These are phyloP conservation scores for Brachyalestes nurse DNA, from an alignment of 2,797 vertebrate genomes.

Conservation along the genomic window DNA sequence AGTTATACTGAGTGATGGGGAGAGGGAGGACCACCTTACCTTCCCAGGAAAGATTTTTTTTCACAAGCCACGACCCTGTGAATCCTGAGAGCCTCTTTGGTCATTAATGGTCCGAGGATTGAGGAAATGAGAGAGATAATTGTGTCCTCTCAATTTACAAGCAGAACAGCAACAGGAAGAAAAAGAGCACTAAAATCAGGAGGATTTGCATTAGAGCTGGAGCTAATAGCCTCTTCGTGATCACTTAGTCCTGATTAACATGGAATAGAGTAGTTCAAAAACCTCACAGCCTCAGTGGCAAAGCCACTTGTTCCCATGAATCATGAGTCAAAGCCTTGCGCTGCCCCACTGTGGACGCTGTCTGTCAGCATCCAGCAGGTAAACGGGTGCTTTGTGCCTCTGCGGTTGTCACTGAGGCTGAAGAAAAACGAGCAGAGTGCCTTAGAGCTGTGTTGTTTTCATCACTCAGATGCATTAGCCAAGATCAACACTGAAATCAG, in stretches of 20 bases:
- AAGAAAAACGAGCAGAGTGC: neutral
- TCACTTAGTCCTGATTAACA: constrained; percentile 28
- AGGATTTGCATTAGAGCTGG: constrained; percentile 30
- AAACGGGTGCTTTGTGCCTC: neutral
- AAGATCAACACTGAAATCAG: neutral
- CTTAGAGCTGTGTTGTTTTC: neutral
- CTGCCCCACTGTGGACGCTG: neutral
- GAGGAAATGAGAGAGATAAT: constrained; percentile 30
- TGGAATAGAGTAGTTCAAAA: neutral
- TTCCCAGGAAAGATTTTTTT: too few relatives aligned
- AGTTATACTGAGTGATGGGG: too few relatives aligned
- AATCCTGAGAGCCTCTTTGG: neutral
- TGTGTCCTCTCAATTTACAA: neutral
- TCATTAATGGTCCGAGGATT: constrained; percentile 9
- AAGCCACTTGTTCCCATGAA: neutral
- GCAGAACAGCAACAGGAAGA: constrained; percentile 15
- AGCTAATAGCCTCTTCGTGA: constrained; percentile 24
- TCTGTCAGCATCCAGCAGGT: neutral
- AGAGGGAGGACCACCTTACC: too few relatives aligned
- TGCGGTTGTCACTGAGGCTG: neutral
- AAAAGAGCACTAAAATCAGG: constrained; percentile 24
- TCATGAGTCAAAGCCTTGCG: too few relatives aligned
- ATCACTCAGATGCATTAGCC: neutral
- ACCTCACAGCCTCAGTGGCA: neutral
- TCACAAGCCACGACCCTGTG: too few relatives aligned